phyloP scores from a whole-genome alignment of 2,113 vertebrate species.

The Azemiops feae region DNA sequence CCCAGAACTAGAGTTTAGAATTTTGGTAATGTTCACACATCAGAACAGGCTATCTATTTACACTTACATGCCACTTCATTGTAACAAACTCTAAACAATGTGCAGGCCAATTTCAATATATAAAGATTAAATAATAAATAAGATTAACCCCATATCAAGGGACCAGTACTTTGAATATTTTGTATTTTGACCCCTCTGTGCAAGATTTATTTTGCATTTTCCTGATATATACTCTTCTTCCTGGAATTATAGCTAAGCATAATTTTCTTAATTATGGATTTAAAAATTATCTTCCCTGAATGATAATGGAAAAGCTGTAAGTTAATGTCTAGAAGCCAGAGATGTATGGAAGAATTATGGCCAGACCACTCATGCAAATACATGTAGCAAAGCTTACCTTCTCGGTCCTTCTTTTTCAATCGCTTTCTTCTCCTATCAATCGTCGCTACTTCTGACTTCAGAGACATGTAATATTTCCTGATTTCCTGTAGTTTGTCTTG shows the following conservation, averaged over 20 bases:
- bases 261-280: neutral
- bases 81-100: neutral
- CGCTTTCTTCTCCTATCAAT: constrained; percentile 94
- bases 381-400: constrained; percentile 75
- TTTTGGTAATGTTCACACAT: neutral
- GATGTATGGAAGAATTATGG: neutral
- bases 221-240: neutral
- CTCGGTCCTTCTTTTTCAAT: constrained; percentile 98
- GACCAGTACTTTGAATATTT: neutral
- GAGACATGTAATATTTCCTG: constrained; percentile 94
- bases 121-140: neutral
- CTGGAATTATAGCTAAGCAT: neutral
- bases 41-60: neutral
- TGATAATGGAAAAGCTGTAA: neutral
- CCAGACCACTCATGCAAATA: neutral
- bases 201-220: neutral
- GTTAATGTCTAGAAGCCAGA: neutral
- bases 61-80: neutral
- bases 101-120: neutral
- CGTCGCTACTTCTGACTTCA: constrained; percentile 98
- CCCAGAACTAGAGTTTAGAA: neutral
- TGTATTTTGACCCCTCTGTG: neutral
- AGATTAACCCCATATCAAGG: neutral
- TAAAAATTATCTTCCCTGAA: neutral
- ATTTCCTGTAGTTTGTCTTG: constrained; percentile 99